Conservation (phyloP, 2,113 vertebrate species). For the Hypomesus transpacificus region DNA sequence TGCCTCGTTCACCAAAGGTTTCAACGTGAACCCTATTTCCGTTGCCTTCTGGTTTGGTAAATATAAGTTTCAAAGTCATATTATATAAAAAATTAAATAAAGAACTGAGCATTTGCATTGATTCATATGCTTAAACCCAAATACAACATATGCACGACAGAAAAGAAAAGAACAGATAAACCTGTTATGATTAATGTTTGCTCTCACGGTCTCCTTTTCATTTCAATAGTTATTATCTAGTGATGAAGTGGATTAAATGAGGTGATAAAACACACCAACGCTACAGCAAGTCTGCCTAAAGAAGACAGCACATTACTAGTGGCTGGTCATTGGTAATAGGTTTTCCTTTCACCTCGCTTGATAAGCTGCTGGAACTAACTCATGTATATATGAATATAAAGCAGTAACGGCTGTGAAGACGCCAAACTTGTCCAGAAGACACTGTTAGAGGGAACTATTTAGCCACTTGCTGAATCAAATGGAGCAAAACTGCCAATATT, state of each 20-base stretch:
- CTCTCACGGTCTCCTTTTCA: background rate
- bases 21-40: background rate
- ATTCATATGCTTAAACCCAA: background rate
- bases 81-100: no score
- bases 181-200: background rate
- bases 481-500: background rate
- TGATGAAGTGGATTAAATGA: background rate
- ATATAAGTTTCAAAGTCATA: constrained; percentile 29
- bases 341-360: constrained; percentile 35
- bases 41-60: constrained; percentile 17
- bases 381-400: constrained; percentile 56
- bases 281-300: constrained; percentile 7
- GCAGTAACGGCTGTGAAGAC: constrained; percentile 19
- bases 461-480: background rate
- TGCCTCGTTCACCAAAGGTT: constrained; percentile 10
- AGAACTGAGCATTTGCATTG: no score
- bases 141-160: background rate
- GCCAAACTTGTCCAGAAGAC: constrained; percentile 14
- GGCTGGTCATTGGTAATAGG: constrained; percentile 38
- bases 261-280: constrained; percentile 13
- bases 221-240: constrained; percentile 8
- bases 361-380: constrained; percentile 43
- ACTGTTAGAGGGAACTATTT: constrained; percentile 6
- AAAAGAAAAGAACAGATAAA: background rate
- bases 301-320: constrained; percentile 18